A percentile compares a stretch with the other conserved stretches of the same genome.
Conservation (phyloP, 2,797 vertebrate species). For the Lutjanus campechanus region DNA sequence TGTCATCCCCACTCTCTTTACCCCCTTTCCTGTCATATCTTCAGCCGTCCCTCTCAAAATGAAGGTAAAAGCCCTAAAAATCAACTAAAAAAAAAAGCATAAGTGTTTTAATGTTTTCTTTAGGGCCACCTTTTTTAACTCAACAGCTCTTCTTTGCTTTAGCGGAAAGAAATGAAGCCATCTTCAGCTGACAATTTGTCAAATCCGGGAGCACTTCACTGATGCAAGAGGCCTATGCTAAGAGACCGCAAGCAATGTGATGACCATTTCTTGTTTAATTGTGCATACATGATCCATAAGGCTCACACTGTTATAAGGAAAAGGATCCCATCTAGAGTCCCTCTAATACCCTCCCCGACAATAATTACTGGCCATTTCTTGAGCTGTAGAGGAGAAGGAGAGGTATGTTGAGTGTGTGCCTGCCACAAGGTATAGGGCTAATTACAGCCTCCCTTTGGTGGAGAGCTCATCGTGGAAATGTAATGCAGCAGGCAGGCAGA, state of each 20-base stretch:
- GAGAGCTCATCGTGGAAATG: slow-evolving; percentile 56
- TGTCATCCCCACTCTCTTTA: too few relatives aligned
- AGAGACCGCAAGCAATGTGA: slow-evolving; percentile 48
- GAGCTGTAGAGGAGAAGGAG: slow-evolving; percentile 35
- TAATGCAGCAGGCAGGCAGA: slow-evolving; percentile 62
- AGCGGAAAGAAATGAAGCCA: slow-evolving; percentile 18
- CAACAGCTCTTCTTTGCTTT: background rate
- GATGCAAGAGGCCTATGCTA: slow-evolving; percentile 51
- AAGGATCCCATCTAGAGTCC: slow-evolving; percentile 61
- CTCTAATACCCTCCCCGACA: slow-evolving; percentile 63
- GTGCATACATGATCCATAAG: slow-evolving; percentile 74
- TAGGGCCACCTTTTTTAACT: background rate
- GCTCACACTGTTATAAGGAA: slow-evolving; percentile 57
- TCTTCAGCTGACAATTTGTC: slow-evolving; percentile 50
- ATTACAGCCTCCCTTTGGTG: slow-evolving; percentile 62
- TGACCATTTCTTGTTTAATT: slow-evolving; percentile 74
- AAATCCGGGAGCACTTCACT: slow-evolving; percentile 40
- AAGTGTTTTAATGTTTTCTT: background rate
- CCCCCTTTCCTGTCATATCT: too few relatives aligned
- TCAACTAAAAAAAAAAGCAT: background rate
- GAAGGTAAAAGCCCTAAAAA: too few relatives aligned
- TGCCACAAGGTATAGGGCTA: slow-evolving; percentile 61
- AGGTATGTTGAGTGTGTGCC: slow-evolving; percentile 32
- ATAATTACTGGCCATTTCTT: slow-evolving; percentile 69
- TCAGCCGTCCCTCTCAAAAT: too few relatives aligned